Percentiles rank a stretch among this genome's conserved stretches.
Evolutionary conservation across 2,797 vertebrate genomes (phyloP).

Genomic region (Anguilla anguilla): DNA sequence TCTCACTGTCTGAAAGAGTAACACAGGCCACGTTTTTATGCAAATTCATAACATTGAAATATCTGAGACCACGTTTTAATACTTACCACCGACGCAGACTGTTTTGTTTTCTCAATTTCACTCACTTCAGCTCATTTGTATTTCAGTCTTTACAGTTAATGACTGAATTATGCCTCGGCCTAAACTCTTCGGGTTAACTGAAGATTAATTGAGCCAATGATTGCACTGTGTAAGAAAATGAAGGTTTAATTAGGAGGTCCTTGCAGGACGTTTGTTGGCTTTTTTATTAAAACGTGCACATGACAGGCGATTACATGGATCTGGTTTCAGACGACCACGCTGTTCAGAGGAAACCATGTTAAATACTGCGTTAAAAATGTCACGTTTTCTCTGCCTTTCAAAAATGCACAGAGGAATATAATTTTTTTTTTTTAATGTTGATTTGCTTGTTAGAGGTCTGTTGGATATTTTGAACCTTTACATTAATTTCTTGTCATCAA

Average conservation of each 20-base stretch:
- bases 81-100: neutral
- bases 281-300: conserved; percentile 26
- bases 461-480: neutral
- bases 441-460: neutral
- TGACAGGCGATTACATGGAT: conserved; percentile 15
- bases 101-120: neutral
- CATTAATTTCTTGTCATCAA: neutral
- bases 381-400: neutral
- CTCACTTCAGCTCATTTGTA: conserved; percentile 26
- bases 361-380: neutral
- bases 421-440: neutral
- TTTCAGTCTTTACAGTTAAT: conserved; percentile 55
- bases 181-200: conserved; percentile 60
- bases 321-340: conserved; percentile 23
- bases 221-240: conserved; percentile 58
- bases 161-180: conserved; percentile 65
- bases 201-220: conserved; percentile 68
- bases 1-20: neutral
- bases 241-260: conserved; percentile 69
- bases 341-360: conserved; percentile 17
- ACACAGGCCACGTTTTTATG: neutral
- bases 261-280: conserved; percentile 30
- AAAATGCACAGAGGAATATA: neutral
- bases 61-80: neutral
- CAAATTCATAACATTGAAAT: neutral